Percentiles rank a stretch among this genome's conserved stretches.
These are phyloP conservation scores for Cyclophora albipunctata DNA, from an alignment of 2,888 invertebrate species.

Conservation along the genomic window DNA sequence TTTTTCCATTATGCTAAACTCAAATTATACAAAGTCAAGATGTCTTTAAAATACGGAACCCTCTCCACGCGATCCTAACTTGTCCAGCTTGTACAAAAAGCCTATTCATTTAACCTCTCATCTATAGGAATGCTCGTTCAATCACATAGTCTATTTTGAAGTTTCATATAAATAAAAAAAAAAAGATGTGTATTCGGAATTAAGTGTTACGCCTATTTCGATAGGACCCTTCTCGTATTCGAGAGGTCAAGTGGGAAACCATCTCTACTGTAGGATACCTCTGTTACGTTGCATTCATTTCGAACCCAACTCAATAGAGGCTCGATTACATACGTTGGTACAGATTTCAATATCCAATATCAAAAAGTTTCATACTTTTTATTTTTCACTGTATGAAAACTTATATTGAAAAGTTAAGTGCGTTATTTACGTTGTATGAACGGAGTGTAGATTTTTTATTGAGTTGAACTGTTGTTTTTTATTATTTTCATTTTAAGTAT, in stretches of 20 bases:
- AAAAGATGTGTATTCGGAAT: too few relatives aligned
- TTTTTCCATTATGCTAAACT: too few relatives aligned
- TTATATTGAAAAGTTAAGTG: too few relatives aligned
- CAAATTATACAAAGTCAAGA: too few relatives aligned
- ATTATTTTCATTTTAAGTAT: not conserved
- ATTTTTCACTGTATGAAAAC: not conserved
- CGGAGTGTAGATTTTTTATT: not conserved
- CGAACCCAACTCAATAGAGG: slow-evolving; percentile 23
- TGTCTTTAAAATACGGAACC: too few relatives aligned
- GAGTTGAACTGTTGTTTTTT: not conserved
- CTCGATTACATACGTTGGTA: slow-evolving; percentile 18
- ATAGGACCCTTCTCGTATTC: slow-evolving; percentile 1
- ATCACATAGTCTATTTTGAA: too few relatives aligned
- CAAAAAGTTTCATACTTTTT: not conserved
- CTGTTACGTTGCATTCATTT: slow-evolving; percentile 29
- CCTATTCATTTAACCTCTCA: too few relatives aligned
- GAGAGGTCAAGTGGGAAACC: slow-evolving; percentile 28
- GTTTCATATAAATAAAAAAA: too few relatives aligned
- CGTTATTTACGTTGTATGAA: not conserved
- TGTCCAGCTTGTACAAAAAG: too few relatives aligned
- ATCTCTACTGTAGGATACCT: slow-evolving; percentile 20
- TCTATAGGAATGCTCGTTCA: too few relatives aligned
- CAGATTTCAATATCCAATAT: not conserved
- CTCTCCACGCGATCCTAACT: too few relatives aligned
- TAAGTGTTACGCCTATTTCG: not conserved